A percentile compares a stretch with the other conserved stretches of the same genome.
Evolutionary conservation across 2,888 invertebrate genomes (phyloP).

Genomic region (Venustoraphidia nigricollis): DNA sequence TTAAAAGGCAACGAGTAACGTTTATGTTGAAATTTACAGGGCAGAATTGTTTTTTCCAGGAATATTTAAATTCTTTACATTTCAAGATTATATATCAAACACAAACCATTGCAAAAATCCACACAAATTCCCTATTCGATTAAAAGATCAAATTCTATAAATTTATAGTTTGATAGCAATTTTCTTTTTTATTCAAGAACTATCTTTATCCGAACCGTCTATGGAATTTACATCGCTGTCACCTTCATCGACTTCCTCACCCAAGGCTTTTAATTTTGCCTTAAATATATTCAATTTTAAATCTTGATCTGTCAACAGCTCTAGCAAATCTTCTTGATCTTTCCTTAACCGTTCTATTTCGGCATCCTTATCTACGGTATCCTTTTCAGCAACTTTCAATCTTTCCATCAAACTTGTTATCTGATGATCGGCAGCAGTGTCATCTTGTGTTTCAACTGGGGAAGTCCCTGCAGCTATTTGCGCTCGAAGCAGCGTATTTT

Average conservation of each 20-base stretch:
- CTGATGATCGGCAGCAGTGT: constrained; percentile 3
- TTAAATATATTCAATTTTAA: constrained; percentile 22
- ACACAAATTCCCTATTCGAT: too few species aligned
- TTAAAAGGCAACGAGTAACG: too few species aligned
- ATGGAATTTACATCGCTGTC: constrained; percentile 22
- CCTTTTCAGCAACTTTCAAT: constrained; percentile 13
- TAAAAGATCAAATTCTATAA: too few species aligned
- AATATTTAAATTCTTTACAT: too few species aligned
- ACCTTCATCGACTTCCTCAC: constrained; percentile 22
- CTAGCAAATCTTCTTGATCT: constrained; percentile 88
- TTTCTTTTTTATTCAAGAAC: not conserved
- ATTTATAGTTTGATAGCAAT: too few species aligned
- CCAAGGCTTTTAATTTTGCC: constrained; percentile 23
- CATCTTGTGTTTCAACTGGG: constrained; percentile 6
- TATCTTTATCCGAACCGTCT: constrained; percentile 11
- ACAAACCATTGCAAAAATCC: too few species aligned
- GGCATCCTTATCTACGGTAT: constrained; percentile 13
- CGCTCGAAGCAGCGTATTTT: constrained; percentile 73
- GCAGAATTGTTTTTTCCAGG: too few species aligned
- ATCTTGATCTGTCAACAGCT: constrained; percentile 81
- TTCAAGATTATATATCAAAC: too few species aligned
- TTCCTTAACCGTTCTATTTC: constrained; percentile 54
- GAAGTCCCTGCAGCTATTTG: constrained; percentile 35
- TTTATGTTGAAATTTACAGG: too few species aligned
- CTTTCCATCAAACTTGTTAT: constrained; percentile 10